Conservation (phyloP, 2,113 vertebrate species). For the Ailuropoda melanoleuca region DNA sequence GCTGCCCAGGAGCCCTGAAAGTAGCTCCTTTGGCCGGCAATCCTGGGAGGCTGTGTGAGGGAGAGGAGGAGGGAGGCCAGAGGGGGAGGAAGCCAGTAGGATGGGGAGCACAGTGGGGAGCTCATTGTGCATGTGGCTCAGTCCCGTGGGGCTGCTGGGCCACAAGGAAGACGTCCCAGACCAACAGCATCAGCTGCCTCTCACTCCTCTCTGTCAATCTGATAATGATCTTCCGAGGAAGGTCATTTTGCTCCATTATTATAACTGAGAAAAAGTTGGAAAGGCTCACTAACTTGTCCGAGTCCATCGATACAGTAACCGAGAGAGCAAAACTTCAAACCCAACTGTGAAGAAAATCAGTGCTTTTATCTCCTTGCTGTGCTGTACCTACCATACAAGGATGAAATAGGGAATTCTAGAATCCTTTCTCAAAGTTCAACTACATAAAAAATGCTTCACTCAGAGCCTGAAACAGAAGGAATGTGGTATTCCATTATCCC, state of each 20-base stretch:
- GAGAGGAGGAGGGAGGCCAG: background rate
- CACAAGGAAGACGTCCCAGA: fast-evolving
- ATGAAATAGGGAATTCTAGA: background rate
- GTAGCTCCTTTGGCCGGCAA: fast-evolving
- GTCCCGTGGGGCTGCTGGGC: too few species aligned
- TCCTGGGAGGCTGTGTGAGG: background rate
- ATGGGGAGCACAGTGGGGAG: fast-evolving
- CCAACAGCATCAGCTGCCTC: background rate
- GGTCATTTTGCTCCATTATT: background rate
- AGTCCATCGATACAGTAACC: background rate
- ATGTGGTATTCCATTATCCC: fast-evolving
- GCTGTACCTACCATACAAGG: background rate
- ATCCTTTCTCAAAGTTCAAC: background rate
- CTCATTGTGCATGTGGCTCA: too few species aligned
- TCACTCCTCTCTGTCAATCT: background rate
- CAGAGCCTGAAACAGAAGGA: background rate
- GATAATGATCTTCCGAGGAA: background rate
- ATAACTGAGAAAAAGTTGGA: background rate
- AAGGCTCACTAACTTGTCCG: background rate
- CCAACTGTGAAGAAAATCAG: background rate
- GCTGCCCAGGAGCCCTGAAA: too few species aligned
- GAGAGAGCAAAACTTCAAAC: background rate
- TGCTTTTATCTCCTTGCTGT: background rate
- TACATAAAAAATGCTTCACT: background rate
- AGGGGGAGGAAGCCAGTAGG: too few species aligned